Evolutionary conservation across 1,140 invertebrate species (phyloP), one percentile per base, ranked within the genome.

Genomic region (Gryon sp.): DNA sequence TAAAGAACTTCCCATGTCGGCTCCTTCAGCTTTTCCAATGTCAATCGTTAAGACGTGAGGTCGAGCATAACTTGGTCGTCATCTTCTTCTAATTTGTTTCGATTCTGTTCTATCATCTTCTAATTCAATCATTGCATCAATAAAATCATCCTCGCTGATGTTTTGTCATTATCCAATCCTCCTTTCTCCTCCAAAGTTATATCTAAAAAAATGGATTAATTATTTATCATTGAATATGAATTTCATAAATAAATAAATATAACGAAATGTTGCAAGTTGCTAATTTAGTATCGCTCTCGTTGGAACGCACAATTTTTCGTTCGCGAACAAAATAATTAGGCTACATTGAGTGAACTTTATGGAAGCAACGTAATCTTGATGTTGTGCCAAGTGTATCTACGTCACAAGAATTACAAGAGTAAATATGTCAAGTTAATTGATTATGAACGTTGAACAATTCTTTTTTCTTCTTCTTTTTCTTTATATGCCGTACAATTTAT

Each of bases 31-130:
- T 76, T 69, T 76, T 76, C 57, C 59, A 69, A 76, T 76, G 73
- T 69, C 73, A 69, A 76, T 76, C 57, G 38, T 70, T 76, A 69
- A 18, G 52, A 76, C 73, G 65, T 63, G 63, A 76, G 63, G 55
- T 76, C 63, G 63, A 46, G 72, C 72, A 48, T 75, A 57, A 66
- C 70, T 66, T n/a, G n/a, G n/a, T n/a, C n/a, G n/a, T n/a, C n/a
- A n/a, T n/a, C n/a, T n/a, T 45, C 45, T 60, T 40, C 38, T 32
- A 45, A 59, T 62, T 74, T 52, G 28, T 59, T 65, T 74, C 52
- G 11, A 65, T 41, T 46, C 50, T 11, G n/a, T n/a, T n/a, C n/a
- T n/a, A n/a, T n/a, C n/a, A n/a, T n/a, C n/a, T n/a, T n/a, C n/a
- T n/a, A n/a, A n/a, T n/a, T n/a, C n/a, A n/a, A n/a, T n/a, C n/a